Conservation (phyloP, 2,797 vertebrate species). For the Pseudochaenichthys georgianus region DNA sequence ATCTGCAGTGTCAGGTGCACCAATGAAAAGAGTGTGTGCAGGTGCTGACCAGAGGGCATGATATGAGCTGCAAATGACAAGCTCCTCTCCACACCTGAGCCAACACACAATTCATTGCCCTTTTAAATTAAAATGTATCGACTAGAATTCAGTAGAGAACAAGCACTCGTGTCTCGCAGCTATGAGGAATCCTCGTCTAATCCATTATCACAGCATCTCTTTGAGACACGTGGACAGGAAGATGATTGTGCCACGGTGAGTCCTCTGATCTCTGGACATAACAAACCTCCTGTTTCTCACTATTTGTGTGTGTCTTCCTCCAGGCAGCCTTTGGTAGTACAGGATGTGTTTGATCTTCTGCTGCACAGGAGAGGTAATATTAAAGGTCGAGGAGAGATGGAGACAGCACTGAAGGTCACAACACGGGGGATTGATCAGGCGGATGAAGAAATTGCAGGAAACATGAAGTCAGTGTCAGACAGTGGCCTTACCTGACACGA, state of each 20-base stretch:
- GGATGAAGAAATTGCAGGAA: constrained; percentile 18
- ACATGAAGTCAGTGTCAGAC: constrained; percentile 28
- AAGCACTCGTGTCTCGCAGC: constrained; percentile 29
- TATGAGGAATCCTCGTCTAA: constrained; percentile 36
- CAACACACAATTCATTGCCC: constrained; percentile 32
- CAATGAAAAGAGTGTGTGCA: constrained; percentile 30
- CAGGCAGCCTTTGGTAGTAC: constrained; percentile 9
- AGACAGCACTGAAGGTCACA: constrained; percentile 1
- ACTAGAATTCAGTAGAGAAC: constrained; percentile 34
- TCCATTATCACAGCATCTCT: constrained; percentile 26
- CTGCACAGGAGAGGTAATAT: constrained; percentile 23
- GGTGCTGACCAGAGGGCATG: constrained; percentile 51
- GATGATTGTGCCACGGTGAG: constrained; percentile 5
- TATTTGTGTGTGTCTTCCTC: constrained; percentile 12
- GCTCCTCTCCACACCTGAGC: constrained; percentile 63
- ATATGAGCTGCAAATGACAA: constrained; percentile 41
- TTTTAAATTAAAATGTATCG: constrained; percentile 54
- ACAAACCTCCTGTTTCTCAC: constrained; percentile 23
- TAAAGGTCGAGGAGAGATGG: constrained; percentile 55
- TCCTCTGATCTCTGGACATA: constrained; percentile 41
- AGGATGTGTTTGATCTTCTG: constrained; percentile 54
- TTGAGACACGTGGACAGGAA: constrained; percentile 29
- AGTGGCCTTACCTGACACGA: background rate
- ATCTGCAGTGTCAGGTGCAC: constrained; percentile 2
- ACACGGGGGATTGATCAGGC: constrained; percentile 1